phyloP scores from a whole-genome alignment of 2,888 invertebrate species.

The Herminia tarsipennalis region DNA sequence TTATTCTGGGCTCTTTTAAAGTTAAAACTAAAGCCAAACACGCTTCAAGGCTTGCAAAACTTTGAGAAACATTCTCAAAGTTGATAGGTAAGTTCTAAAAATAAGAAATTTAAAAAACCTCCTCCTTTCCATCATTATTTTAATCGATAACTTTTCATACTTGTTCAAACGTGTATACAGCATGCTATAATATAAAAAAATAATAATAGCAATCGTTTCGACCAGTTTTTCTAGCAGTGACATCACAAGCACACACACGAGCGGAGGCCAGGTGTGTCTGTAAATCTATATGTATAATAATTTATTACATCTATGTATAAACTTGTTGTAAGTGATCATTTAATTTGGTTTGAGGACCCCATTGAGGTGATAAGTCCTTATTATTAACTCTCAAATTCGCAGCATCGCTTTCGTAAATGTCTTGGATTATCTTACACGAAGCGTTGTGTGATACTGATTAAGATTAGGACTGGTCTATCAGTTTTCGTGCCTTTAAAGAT shows the following conservation, averaged over 20 bases:
- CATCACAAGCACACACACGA: slow-evolving; percentile 62
- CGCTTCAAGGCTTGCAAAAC: no score
- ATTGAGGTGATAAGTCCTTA: slow-evolving; percentile 6
- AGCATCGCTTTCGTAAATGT: no score
- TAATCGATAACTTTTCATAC: slow-evolving; percentile 11
- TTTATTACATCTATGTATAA: slow-evolving; percentile 38
- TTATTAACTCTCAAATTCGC: no score
- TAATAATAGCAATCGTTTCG: slow-evolving; percentile 39
- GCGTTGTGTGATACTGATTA: no score
- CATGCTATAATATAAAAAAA: slow-evolving; percentile 24
- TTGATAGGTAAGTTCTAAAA: no score
- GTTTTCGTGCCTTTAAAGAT: no score
- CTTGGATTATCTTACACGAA: no score
- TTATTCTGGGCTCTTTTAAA: no score
- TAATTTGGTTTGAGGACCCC: slow-evolving; percentile 25
- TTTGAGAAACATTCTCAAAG: neutral
- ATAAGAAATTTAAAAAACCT: no score
- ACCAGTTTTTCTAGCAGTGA: slow-evolving; percentile 70
- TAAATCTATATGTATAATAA: slow-evolving; percentile 21
- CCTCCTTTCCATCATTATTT: neutral
- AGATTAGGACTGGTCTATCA: no score
- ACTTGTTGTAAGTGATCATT: slow-evolving; percentile 26
- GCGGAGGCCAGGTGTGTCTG: slow-evolving; percentile 39
- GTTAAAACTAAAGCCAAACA: no score
- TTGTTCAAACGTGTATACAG: slow-evolving; percentile 26